A percentile compares a stretch with the other conserved stretches of the same genome.
phyloP scores from a whole-genome alignment of 2,797 vertebrate species.

The Ceryle rudis region DNA sequence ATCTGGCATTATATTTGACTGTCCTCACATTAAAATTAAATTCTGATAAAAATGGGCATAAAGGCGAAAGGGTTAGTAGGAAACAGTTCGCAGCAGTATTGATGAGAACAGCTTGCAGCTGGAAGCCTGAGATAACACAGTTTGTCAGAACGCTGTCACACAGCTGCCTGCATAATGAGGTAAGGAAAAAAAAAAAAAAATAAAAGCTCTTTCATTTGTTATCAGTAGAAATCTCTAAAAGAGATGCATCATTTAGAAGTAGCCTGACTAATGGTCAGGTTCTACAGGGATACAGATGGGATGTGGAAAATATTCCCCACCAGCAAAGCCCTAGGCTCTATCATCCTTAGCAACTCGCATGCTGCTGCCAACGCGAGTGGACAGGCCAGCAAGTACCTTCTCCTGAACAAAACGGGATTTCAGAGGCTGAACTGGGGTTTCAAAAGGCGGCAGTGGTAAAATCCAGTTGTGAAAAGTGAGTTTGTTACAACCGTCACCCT shows the following conservation, averaged over 20 bases:
- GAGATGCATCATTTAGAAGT: conserved; percentile 74
- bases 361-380: background rate
- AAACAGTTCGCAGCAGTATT: conserved; percentile 79
- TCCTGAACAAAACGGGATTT: background rate
- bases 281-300: conserved; percentile 47
- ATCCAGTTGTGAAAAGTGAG: background rate
- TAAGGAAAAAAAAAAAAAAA: conserved; percentile 52
- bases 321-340: conserved; percentile 23
- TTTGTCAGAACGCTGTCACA: conserved; percentile 83
- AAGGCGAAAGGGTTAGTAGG: conserved; percentile 69
- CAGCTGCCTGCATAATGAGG: conserved; percentile 85
- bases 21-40: conserved; percentile 57
- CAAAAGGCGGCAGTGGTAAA: background rate
- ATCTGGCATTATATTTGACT: conserved; percentile 54
- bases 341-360: background rate
- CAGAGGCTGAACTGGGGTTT: background rate
- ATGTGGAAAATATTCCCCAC: conserved; percentile 2
- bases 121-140: conserved; percentile 85
- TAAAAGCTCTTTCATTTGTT: conserved; percentile 52
- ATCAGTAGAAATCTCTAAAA: conserved; percentile 59
- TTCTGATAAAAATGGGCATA: conserved; percentile 36
- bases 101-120: conserved; percentile 83
- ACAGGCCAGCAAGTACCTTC: background rate
- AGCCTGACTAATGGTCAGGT: conserved; percentile 76
- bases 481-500: background rate